Evolutionary conservation across 2,113 vertebrate species (phyloP).

Genomic region (Microcebus tavaratra): DNA sequence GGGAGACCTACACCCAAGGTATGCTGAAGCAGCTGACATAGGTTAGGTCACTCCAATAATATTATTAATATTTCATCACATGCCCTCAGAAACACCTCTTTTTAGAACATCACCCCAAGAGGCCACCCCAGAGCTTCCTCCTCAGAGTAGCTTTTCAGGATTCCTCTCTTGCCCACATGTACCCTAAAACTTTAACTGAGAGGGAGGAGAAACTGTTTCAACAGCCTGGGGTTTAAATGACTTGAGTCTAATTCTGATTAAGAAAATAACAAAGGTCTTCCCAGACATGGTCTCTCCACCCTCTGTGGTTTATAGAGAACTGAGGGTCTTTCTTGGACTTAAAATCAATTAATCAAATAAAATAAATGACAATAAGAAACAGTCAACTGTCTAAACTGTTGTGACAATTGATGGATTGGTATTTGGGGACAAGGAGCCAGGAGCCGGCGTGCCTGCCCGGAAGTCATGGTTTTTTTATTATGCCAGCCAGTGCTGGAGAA

Average conservation of each 20-base stretch:
- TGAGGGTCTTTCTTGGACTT: not conserved
- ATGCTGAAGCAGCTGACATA: not conserved
- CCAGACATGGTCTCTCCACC: not conserved
- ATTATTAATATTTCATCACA: not conserved
- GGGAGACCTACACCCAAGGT: not conserved
- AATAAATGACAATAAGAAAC: not conserved
- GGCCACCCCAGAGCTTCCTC: not conserved
- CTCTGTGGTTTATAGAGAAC: not conserved
- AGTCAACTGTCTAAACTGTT: not conserved
- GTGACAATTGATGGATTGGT: not conserved
- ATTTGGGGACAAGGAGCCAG: not conserved
- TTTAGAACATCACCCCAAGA: not conserved
- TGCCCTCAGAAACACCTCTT: not conserved
- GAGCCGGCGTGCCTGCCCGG: not conserved
- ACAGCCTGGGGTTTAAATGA: not conserved
- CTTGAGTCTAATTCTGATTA: not conserved
- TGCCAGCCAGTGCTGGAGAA: not conserved
- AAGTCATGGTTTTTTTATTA: not conserved
- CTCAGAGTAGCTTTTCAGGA: not conserved
- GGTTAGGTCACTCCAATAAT: not conserved
- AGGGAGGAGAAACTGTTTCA: not conserved
- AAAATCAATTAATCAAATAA: not conserved
- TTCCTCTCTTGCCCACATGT: not conserved
- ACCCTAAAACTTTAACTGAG: not conserved
- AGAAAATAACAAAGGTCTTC: not conserved